A percentile compares a stretch with the other conserved stretches of the same genome.
phyloP scores from a whole-genome alignment of 2,888 invertebrate species.

The Hydrotaea diabolus region DNA sequence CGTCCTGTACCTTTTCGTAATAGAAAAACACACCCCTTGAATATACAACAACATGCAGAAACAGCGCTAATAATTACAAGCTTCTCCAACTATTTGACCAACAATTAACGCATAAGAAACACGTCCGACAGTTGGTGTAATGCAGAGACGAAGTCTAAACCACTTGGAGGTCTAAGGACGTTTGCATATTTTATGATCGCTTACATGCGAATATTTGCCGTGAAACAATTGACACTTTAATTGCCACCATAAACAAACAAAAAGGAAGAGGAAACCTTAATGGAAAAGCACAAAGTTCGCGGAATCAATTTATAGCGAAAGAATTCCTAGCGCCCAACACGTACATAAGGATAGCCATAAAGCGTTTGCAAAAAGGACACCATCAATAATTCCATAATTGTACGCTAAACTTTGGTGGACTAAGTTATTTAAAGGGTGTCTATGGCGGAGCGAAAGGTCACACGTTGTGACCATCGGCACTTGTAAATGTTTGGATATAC shows the following conservation, averaged over 20 bases:
- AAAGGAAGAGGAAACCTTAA: neutral
- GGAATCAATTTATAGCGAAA: neutral
- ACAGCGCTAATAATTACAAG: neutral
- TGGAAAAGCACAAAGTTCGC: neutral
- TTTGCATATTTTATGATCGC: conserved; percentile 32
- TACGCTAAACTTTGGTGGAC: neutral
- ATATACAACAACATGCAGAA: neutral
- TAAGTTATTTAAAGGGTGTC: neutral
- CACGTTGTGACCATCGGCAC: no score
- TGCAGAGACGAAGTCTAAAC: neutral
- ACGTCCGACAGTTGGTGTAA: neutral
- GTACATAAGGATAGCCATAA: neutral
- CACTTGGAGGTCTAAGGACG: conserved; percentile 17
- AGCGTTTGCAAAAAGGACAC: neutral
- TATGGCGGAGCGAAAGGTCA: no score
- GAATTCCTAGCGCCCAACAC: neutral
- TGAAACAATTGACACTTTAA: conserved; percentile 49
- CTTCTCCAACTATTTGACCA: neutral
- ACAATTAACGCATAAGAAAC: neutral
- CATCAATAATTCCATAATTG: neutral
- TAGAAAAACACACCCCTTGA: neutral
- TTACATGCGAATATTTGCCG: conserved; percentile 40
- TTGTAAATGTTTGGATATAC: no score
- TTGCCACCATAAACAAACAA: conserved; percentile 22
- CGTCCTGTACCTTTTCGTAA: neutral